phyloP scores from a whole-genome alignment of 2,888 invertebrate genomes.

The Diaphora mendica region DNA sequence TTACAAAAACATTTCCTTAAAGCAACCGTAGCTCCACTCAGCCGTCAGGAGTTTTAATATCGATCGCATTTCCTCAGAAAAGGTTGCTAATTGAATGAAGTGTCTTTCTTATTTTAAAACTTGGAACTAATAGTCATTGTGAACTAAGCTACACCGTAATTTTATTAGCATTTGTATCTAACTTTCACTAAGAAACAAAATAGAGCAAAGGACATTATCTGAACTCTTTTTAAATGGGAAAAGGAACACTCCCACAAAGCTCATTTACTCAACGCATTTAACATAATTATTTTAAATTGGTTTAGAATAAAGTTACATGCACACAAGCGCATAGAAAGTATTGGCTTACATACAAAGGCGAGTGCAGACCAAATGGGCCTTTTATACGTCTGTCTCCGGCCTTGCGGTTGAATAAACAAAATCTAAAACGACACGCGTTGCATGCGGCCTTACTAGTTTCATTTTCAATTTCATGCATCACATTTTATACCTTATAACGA shows the following conservation, averaged over 20 bases:
- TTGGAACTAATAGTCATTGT: neutral
- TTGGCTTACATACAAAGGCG: slow-evolving; percentile 51
- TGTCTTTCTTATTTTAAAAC: slow-evolving; percentile 5
- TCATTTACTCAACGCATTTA: slow-evolving; percentile 31
- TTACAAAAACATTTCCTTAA: neutral
- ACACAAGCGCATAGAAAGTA: slow-evolving; percentile 47
- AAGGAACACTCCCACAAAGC: slow-evolving; percentile 19
- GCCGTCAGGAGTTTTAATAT: slow-evolving; percentile 6
- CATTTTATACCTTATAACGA: slow-evolving; percentile 36
- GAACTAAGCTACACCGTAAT: slow-evolving; percentile 7
- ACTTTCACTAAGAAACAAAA: slow-evolving; percentile 11
- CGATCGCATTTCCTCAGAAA: neutral
- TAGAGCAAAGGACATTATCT: slow-evolving; percentile 2
- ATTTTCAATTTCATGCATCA: slow-evolving; percentile 33
- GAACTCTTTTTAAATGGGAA: slow-evolving; percentile 11
- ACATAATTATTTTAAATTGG: slow-evolving; percentile 37
- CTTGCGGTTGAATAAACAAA: slow-evolving; percentile 56
- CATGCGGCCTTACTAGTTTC: slow-evolving; percentile 47
- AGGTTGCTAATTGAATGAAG: neutral
- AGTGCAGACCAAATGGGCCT: slow-evolving; percentile 51
- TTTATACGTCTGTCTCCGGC: slow-evolving; percentile 52
- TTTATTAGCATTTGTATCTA: slow-evolving; percentile 1
- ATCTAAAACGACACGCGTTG: slow-evolving; percentile 50
- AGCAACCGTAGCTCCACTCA: neutral
- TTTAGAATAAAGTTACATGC: slow-evolving; percentile 40